Base-by-base conservation (phyloP, 1,140 invertebrate genomes). In the Drosophila obscura region DNA sequence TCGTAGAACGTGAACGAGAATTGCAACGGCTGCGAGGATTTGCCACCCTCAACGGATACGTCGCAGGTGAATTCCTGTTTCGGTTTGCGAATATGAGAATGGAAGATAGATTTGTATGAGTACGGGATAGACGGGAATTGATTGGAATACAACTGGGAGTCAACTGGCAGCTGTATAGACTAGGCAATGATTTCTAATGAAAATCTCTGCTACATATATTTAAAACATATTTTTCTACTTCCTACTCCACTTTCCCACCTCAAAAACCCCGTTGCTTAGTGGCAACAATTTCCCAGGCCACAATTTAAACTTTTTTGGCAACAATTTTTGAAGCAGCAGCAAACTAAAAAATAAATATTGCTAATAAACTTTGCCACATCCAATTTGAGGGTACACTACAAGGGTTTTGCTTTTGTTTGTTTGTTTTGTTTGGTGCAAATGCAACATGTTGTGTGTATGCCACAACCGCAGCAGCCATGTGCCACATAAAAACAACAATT, bases 1-100 rank as follows among this genome's bases (percentile, higher is more conserved):
- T 97, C 96, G 90, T 97, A 98, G 51, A 97, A 94, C 8, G 97
- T 98, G 91, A 98, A 97, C 2, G 96, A 97, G 93, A 97, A 97
- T 91, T 98, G 97, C 77, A 97, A 94, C 41, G 96, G 94, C 69
- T 96, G 94, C 15, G 93, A 93, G 26, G 93, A 93, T 82, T 94
- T 93, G 15, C 93, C 92, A 69, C 95, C 96, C 79, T 97, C 95
- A 78, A 97, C 94, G 72, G 96, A 96, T 7, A 97, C 96, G 89
- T 97, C 96, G 92, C 96, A 98, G 61, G 96, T 96, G 92, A 97
- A 95, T 93, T 96, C 96, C 96, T 97, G 91, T 43, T 73, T 24
- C 3, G 22, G 19, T 52, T 26, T 1, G 24, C 46, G 59, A 13
- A 51, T 9, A 16, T 3, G 50, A 45, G 16, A 51, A 15, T 8